Evolutionary conservation across 2,113 vertebrate genomes (phyloP), one percentile per base, ranked within the genome.

Genomic region (Cyprinodon brontotheroides): DNA sequence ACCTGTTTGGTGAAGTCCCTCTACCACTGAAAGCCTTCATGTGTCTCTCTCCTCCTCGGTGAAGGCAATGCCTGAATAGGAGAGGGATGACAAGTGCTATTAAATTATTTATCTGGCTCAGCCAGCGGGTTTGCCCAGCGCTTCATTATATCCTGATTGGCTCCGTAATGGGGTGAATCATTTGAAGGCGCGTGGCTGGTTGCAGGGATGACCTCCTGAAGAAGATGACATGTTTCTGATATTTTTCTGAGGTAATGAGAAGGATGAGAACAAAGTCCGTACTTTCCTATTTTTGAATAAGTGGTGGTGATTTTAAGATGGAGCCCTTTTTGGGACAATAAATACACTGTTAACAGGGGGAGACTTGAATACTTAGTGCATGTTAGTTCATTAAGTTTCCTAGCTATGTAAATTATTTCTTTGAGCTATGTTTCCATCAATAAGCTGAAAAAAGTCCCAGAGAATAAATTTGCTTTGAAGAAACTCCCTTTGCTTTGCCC

Each of bases 61-160:
- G 86, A 76, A 76, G 75, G 86, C 82, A 57, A 67, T 80, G 66
- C 68, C 81, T 82, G 71, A 81, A 82, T 66, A 81, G 79, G 74
- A 76, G 84, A 86, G 68, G 78, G 86, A 86, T 92, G 93, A 94
- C 92, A 95, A 89, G 93, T 91, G 68, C 72, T 86, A 61, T 81
- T 94, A 87, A 94, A 94, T 94, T 88, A 93, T 94, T 94, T 89
- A 94, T 93, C 83, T 66, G 37, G 57, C 91, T 86, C 89, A 77
- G 89, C 75, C 68, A 65, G 74, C 3, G 70, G 84, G 86, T 84
- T 83, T 80, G 83, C 88, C 81, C 80, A n/a, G 8, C 50, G 61
- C 83, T 92, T 92, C 92, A 91, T 93, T 93, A 93, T 88, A 89
- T 29, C 67, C 88, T 86, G 87, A 84, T 91, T 89, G 89, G 85